phyloP scores from a whole-genome alignment of 1,140 invertebrate species.

The Diabrotica undecimpunctata region DNA sequence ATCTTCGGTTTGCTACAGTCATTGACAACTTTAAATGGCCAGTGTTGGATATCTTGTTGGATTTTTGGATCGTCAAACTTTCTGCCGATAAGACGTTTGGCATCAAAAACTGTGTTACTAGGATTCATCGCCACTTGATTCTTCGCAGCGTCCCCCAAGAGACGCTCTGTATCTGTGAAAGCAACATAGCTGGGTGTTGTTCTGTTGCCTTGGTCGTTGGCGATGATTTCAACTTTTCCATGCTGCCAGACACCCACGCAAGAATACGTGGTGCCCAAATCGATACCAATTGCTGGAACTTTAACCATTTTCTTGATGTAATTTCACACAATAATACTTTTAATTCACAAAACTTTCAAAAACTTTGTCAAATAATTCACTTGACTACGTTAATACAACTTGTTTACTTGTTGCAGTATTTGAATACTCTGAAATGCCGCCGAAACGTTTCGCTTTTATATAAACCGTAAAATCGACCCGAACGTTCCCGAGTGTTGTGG shows the following conservation, averaged over 20 bases:
- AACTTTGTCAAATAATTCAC: neutral
- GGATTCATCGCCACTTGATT: conserved; percentile 65
- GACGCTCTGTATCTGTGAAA: conserved; percentile 74
- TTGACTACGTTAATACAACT: neutral
- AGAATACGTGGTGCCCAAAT: conserved; percentile 76
- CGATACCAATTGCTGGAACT: conserved; percentile 77
- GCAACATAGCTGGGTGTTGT: conserved; percentile 90
- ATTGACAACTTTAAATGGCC: conserved; percentile 51
- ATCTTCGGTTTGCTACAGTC: conserved; percentile 59
- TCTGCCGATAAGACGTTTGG: conserved; percentile 50
- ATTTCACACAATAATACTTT: conserved; percentile 1
- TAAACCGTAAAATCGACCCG: conserved; percentile 10
- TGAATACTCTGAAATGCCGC: conserved; percentile 11
- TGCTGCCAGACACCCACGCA: conserved; percentile 80
- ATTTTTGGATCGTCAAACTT: conserved; percentile 52
- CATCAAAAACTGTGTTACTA: conserved; percentile 76
- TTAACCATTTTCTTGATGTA: conserved; percentile 59
- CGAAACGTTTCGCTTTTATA: conserved; percentile 4
- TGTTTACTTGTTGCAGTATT: neutral
- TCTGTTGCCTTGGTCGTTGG: conserved; percentile 90
- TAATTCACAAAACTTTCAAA: neutral
- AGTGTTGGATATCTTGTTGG: conserved; percentile 51
- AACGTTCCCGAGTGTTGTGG: conserved; percentile 8
- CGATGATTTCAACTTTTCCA: conserved; percentile 89
- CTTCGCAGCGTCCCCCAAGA: conserved; percentile 61